Base-by-base conservation (phyloP, 1,140 invertebrate genomes). In the Drosophila ambigua region DNA sequence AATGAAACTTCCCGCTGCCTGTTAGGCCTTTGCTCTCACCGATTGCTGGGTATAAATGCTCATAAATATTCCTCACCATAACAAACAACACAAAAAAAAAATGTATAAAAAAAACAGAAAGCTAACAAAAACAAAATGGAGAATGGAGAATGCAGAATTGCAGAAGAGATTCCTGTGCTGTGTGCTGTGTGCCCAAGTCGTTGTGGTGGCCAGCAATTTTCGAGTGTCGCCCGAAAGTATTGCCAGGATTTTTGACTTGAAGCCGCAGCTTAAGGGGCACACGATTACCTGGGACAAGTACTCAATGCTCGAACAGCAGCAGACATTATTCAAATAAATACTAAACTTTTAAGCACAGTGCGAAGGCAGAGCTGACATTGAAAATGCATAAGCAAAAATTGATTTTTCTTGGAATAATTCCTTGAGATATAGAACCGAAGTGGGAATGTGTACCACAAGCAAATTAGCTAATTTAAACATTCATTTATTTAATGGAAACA, bases 21-120 rank as follows among this genome's bases (percentile, higher is more conserved):
- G 35, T 5, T 43, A 26, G 53, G 26, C 23, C 20, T 9, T 8
- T 23, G 39, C 0, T 1, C n/a, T 13, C 16, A 15, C 0, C 1
- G 2, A 28, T 23, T 16, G 8, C 31, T 57, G 35, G 64, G 51
- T 13, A 68, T 65, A 66, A 69, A 68, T 39, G 51, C 66, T 68
- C 66, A 69, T 69, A 69, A 69, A 69, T 69, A 69, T 69, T 69
- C 66, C 44, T 35, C 55, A 68, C 44, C 66, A 57, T 69, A 69
- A 68, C 11, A 72, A 60, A 39, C 52, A 69, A 69, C n/a, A 48
- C 39, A 72, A 59, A 45, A 39, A 45, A 41, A 8, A 16, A 46
- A 26, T n/a, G n/a, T n/a, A n/a, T n/a, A 16, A 16, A 16, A 16
- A 16, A 20, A 20, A 20, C 16, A 20, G 20, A 3, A 9, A 51